Evolutionary conservation across 2,113 vertebrate species (phyloP).

Genomic region (Drymodes brunneopygia): DNA sequence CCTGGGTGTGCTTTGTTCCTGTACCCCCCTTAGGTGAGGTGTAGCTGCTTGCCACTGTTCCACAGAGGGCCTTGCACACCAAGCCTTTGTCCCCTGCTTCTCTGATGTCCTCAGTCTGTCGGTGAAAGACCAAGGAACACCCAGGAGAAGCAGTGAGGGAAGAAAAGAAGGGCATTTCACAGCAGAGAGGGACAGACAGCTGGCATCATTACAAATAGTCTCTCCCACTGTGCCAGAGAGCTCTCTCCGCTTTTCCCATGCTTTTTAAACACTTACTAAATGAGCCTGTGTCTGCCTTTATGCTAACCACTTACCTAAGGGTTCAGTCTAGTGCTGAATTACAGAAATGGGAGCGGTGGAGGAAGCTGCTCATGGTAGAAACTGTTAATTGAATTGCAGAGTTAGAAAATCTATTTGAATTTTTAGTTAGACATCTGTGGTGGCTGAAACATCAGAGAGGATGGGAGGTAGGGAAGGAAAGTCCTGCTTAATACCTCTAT

Average conservation of each 20-base stretch:
- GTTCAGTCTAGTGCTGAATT: neutral
- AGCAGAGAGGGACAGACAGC: neutral
- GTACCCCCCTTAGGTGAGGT: neutral
- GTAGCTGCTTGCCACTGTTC: neutral
- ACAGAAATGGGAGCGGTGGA: neutral
- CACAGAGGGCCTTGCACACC: neutral
- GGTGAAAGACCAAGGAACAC: accelerated
- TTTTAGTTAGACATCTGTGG: neutral
- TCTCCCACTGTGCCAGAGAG: neutral
- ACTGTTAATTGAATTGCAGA: slow-evolving; percentile 3
- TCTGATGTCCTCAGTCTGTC: neutral
- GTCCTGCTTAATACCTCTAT: slow-evolving; percentile 4
- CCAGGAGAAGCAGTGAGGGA: neutral
- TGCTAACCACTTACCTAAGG: neutral
- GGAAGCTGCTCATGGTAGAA: neutral
- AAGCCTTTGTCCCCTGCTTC: neutral
- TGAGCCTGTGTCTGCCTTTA: neutral
- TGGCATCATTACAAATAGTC: neutral
- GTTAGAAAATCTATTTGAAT: neutral
- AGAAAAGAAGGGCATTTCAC: neutral
- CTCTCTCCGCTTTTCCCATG: accelerated
- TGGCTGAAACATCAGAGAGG: neutral
- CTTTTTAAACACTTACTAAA: neutral
- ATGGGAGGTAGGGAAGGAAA: neutral
- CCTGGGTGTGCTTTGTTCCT: neutral